Evolutionary conservation across 2,113 vertebrate genomes (phyloP).

Genomic region (Picathartes gymnocephalus): DNA sequence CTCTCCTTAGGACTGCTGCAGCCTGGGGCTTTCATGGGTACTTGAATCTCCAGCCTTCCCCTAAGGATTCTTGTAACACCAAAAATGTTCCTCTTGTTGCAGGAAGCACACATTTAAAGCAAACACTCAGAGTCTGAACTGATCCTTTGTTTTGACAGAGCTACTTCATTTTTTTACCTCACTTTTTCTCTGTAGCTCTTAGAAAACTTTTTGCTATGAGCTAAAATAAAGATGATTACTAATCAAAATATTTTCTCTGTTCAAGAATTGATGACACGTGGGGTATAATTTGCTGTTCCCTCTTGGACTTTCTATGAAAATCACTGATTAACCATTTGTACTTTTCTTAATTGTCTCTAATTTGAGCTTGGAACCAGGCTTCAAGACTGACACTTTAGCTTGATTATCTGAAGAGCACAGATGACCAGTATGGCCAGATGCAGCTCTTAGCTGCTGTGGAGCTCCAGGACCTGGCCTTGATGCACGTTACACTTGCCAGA

Average conservation of each 20-base stretch:
- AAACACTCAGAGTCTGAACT: conserved; percentile 11
- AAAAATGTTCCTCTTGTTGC: not conserved
- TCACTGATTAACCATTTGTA: not conserved
- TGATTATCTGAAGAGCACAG: not conserved
- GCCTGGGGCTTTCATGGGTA: not conserved
- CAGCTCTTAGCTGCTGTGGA: not conserved
- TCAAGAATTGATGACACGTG: not conserved
- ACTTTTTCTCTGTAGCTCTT: not conserved
- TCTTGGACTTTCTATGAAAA: not conserved
- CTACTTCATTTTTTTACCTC: not conserved
- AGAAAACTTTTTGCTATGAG: not conserved
- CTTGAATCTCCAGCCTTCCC: not conserved
- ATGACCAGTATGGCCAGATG: not conserved
- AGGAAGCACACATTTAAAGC: not conserved
- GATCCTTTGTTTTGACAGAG: conserved; percentile 10
- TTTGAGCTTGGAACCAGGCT: not conserved
- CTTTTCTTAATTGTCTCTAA: not conserved
- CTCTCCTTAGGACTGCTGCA: not conserved
- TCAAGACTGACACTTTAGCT: not conserved
- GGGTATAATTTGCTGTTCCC: not conserved
- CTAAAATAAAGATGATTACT: not conserved
- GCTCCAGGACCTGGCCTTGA: not conserved
- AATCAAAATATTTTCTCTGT: not conserved
- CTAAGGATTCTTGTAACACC: not conserved
- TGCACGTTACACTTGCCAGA: not conserved